phyloP scores from a whole-genome alignment of 2,797 vertebrate species.

The Typhlichthys subterraneus region DNA sequence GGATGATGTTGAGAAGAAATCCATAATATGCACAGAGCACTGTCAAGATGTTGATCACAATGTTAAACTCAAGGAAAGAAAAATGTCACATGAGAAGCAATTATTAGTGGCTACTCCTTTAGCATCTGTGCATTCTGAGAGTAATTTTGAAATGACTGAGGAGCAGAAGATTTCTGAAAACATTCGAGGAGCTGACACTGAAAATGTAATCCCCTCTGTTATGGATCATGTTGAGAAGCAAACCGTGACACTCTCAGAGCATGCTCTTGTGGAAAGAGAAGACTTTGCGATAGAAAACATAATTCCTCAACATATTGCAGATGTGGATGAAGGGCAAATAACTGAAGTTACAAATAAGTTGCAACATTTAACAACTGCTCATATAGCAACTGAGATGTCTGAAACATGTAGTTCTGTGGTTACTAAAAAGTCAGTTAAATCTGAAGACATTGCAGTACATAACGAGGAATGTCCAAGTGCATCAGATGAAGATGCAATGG shows the following conservation, averaged over 20 bases:
- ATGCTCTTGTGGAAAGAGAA: background rate
- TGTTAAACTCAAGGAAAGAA: background rate
- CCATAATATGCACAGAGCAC: background rate
- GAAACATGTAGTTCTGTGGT: too few species aligned
- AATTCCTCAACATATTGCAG: too few species aligned
- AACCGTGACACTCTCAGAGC: background rate
- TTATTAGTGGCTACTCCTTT: too few species aligned
- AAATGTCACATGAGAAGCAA: slow-evolving; percentile 11
- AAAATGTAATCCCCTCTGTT: background rate
- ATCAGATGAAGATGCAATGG: background rate
- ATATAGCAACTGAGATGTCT: too few species aligned
- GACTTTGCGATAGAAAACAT: too few species aligned
- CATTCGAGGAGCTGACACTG: background rate
- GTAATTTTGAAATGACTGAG: background rate
- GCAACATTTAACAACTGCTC: too few species aligned
- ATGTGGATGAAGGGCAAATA: too few species aligned
- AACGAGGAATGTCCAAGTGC: background rate
- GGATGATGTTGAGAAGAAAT: slow-evolving; percentile 25
- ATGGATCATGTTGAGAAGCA: background rate
- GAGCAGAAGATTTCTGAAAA: background rate
- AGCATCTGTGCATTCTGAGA: slow-evolving; percentile 1
- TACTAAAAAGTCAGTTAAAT: too few species aligned
- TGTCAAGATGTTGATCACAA: background rate
- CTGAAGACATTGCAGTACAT: too few species aligned
- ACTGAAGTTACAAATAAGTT: too few species aligned